Conservation (phyloP, 1,140 invertebrate species). For the Procambarus virginalis region DNA sequence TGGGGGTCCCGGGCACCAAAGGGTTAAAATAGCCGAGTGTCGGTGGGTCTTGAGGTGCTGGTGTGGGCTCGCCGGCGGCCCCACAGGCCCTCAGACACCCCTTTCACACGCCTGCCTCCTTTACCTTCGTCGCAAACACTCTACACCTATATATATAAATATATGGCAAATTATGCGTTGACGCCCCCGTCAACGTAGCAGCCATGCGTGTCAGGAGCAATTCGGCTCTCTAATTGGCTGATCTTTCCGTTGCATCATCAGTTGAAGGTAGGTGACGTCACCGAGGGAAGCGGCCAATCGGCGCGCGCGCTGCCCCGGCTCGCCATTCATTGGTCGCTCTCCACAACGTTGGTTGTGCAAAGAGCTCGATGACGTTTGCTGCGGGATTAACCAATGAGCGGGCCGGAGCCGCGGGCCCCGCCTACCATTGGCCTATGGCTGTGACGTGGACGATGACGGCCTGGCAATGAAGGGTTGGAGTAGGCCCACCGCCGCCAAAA, state of each 20-base stretch:
- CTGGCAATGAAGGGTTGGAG: constrained; percentile 57
- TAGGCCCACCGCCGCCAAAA: constrained; percentile 58
- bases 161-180: constrained; percentile 27
- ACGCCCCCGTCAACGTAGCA: constrained; percentile 14
- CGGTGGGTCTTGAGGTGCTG: constrained; percentile 19
- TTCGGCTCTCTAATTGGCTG: constrained; percentile 52
- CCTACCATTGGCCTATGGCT: constrained; percentile 52
- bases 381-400: constrained; percentile 39
- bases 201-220: constrained; percentile 5
- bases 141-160: no score
- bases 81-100: not conserved
- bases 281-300: constrained; percentile 18
- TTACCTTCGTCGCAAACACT: no score
- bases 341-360: constrained; percentile 62
- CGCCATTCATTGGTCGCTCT: constrained; percentile 61
- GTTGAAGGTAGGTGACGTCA: constrained; percentile 62
- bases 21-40: constrained; percentile 63
- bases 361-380: constrained; percentile 57
- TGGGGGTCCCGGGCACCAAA: constrained; percentile 55
- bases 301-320: constrained; percentile 29
- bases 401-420: not conserved
- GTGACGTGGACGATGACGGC: constrained; percentile 37
- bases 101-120: not conserved
- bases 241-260: constrained; percentile 61
- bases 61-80: not conserved